A percentile compares a stretch with the other conserved stretches of the same genome.
phyloP scores from a whole-genome alignment of 2,888 invertebrate species.

The Eupithecia inturbata region DNA sequence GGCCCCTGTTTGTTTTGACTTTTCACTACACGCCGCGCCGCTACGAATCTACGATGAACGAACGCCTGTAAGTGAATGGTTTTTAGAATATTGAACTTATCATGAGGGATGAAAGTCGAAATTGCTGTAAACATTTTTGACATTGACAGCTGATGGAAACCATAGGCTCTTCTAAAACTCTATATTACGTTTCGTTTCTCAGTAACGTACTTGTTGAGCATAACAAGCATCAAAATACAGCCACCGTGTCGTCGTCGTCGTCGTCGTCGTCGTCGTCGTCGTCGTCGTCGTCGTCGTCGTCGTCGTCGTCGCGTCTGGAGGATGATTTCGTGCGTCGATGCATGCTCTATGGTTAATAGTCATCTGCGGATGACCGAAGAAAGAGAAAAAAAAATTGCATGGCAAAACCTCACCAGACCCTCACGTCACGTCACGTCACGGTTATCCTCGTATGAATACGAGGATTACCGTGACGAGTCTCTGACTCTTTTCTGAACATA shows the following conservation, averaged over 20 bases:
- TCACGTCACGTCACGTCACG: too few species aligned
- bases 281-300: too few species aligned
- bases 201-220: neutral
- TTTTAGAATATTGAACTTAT: neutral
- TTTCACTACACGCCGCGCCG: conserved; percentile 24
- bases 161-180: neutral
- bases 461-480: too few species aligned
- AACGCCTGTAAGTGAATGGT: neutral
- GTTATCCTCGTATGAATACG: too few species aligned
- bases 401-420: too few species aligned
- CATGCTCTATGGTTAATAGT: too few species aligned
- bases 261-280: neutral
- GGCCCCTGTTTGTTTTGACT: conserved; percentile 59
- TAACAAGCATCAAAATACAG: neutral
- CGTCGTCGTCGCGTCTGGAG: neutral
- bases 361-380: too few species aligned
- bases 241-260: too few species aligned
- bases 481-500: too few species aligned
- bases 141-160: neutral
- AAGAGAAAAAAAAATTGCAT: too few species aligned
- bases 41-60: conserved; percentile 6
- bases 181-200: neutral
- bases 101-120: neutral
- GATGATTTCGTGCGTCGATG: neutral
- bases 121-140: neutral